Evolutionary conservation across 2,113 vertebrate species (phyloP).

Genomic region (Macaca mulatta): DNA sequence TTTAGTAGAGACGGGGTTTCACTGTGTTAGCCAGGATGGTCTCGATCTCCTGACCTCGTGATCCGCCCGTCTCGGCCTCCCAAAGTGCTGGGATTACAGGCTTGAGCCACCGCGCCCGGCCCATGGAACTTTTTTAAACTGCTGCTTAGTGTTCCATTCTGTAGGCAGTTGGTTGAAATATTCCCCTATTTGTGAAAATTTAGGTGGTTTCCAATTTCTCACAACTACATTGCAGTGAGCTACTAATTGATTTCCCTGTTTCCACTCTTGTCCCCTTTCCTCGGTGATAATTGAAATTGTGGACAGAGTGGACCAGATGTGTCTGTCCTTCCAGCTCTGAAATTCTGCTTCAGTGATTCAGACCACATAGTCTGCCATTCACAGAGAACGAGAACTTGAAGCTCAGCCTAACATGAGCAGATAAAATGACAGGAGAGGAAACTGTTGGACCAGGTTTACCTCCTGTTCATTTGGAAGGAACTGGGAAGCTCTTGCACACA

Average conservation of each 20-base stretch:
- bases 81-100: too few species aligned
- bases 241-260: not conserved
- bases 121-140: not conserved
- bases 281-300: not conserved
- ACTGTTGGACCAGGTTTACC: not conserved
- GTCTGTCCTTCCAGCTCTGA: not conserved
- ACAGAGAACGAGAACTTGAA: conserved; percentile 1
- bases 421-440: not conserved
- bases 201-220: conserved; percentile 44
- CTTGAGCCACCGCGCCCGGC: too few species aligned
- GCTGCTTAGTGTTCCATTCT: not conserved
- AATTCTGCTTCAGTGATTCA: not conserved
- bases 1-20: too few species aligned
- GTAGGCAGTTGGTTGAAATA: conserved; percentile 7
- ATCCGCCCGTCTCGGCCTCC: too few species aligned
- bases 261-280: not conserved
- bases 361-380: not conserved
- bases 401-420: not conserved
- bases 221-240: not conserved
- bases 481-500: not conserved
- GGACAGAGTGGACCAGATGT: not conserved
- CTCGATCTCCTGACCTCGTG: too few species aligned
- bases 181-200: not conserved
- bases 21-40: too few species aligned
- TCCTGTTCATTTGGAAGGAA: not conserved